phyloP scores from a whole-genome alignment of 1,140 invertebrate genomes.

The Armadillidium nasatum region DNA sequence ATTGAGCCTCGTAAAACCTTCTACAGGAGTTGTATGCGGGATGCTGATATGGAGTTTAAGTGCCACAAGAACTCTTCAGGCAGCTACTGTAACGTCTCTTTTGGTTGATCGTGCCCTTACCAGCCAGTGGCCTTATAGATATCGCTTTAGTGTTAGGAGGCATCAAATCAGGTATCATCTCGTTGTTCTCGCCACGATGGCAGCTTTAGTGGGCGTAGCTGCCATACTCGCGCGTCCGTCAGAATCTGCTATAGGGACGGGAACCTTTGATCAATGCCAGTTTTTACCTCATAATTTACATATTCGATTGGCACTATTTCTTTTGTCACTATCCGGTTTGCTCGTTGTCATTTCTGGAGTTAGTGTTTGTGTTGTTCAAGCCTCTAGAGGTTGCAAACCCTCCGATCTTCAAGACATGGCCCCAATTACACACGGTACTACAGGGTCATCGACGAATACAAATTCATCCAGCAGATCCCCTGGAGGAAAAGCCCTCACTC shows the following conservation, averaged over 20 bases:
- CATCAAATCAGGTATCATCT: constrained; percentile 57
- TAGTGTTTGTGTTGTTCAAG: constrained; percentile 45
- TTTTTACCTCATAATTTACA: constrained; percentile 54
- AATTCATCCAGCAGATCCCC: constrained; percentile 29
- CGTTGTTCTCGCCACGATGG: constrained; percentile 54
- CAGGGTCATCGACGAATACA: constrained; percentile 36
- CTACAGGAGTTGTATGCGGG: constrained; percentile 48
- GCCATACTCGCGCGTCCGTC: constrained; percentile 47
- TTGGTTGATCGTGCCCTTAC: constrained; percentile 54
- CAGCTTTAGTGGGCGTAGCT: constrained; percentile 52
- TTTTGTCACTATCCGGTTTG: constrained; percentile 52
- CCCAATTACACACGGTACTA: constrained; percentile 32
- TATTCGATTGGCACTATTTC: constrained; percentile 54
- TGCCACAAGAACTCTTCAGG: constrained; percentile 55
- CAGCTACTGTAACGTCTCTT: constrained; percentile 55
- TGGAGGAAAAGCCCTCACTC: constrained; percentile 20
- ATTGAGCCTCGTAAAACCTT: constrained; percentile 53
- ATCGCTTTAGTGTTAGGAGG: constrained; percentile 52
- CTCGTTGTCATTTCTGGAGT: constrained; percentile 50
- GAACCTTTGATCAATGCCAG: constrained; percentile 47
- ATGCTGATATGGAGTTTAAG: constrained; percentile 54
- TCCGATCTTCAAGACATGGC: constrained; percentile 33
- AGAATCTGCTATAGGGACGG: constrained; percentile 32
- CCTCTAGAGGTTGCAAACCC: constrained; percentile 29
- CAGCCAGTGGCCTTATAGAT: constrained; percentile 52